phyloP scores from a whole-genome alignment of 2,888 invertebrate genomes.

The Pandemis heparana region DNA sequence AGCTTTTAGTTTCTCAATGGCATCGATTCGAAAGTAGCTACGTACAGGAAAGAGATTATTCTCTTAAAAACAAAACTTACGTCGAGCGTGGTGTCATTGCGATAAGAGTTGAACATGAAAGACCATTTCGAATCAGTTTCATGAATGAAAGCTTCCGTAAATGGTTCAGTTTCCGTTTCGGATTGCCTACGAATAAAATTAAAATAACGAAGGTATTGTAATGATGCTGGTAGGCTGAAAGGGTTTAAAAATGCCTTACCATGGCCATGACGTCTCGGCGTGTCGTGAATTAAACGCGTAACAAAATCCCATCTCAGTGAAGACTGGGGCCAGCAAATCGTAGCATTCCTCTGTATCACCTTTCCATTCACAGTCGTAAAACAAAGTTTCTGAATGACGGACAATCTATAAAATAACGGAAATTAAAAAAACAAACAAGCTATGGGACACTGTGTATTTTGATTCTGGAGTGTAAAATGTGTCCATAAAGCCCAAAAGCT shows the following conservation, averaged over 20 bases:
- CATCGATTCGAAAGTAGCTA: not conserved
- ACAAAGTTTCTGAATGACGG: conserved; percentile 86
- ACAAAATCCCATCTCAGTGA: conserved; percentile 91
- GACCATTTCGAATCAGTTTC: conserved; percentile 89
- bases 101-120: conserved; percentile 82
- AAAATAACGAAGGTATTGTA: conserved; percentile 1
- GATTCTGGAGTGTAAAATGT: too few relatives aligned
- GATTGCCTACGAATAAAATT: conserved; percentile 65
- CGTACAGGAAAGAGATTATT: not conserved
- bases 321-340: conserved; percentile 87
- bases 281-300: conserved; percentile 89
- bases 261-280: conserved; percentile 83
- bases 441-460: too few relatives aligned
- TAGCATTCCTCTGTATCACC: conserved; percentile 89
- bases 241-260: conserved; percentile 68
- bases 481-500: too few relatives aligned
- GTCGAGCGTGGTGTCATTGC: conserved; percentile 75
- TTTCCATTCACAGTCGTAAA: conserved; percentile 88
- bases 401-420: conserved; percentile 74
- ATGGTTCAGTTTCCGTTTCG: conserved; percentile 69
- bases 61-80: conserved; percentile 58
- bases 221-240: conserved; percentile 5
- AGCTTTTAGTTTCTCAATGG: not conserved
- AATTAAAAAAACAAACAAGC: not conserved
- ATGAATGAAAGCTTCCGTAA: conserved; percentile 84